Base-by-base conservation (phyloP, 2,888 invertebrate species). In the Microctonus hyperodae region DNA sequence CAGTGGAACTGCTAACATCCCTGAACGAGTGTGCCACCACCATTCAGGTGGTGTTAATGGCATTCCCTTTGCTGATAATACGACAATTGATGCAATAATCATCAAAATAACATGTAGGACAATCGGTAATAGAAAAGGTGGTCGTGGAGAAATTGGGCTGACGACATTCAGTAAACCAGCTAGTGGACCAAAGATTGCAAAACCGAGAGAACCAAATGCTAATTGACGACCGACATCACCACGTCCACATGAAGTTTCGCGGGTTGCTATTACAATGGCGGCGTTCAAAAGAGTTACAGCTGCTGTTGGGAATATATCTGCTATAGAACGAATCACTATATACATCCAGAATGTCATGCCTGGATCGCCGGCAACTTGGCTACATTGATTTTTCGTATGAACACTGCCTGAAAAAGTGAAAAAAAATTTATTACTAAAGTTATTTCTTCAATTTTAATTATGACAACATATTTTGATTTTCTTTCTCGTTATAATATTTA, bases 21-120 rank as follows among this genome's bases (percentile, higher is more conserved):
- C 93, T 10, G 91, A 91, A 76, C 91, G 87, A 1, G 93, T 93
- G 78, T 93, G 92, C 93, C 93, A 93, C 92, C 92, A 93, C 93
- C 93, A 93, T 83, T 93, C 93, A 0, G 93, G 92, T 1, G 93
- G 92, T 75, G 92, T 91, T 10, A 93, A 83, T 0, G 93, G 93
- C 91, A 93, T 93, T 73, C 87, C 87, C 3, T 89, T 76, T 2
- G 83, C 77, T 6, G 66, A 71, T 9, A 82, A 64, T 0, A 81
- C 81, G 2, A 82, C 68, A 20, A 78, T 66, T 1, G 78, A 76
- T 5, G 82, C 69, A 16, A 91, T 81, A 20, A 91, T 83, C 84
- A 92, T 86, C 63, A 90, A 79, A 0, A 86, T 79, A 0, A 87
- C 86, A 55, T 86, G 86, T 13, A 85, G 76, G 65, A 88, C 86